Evolutionary conservation across 2,888 invertebrate genomes (phyloP).

Genomic region (Agrenia bidenticulata): DNA sequence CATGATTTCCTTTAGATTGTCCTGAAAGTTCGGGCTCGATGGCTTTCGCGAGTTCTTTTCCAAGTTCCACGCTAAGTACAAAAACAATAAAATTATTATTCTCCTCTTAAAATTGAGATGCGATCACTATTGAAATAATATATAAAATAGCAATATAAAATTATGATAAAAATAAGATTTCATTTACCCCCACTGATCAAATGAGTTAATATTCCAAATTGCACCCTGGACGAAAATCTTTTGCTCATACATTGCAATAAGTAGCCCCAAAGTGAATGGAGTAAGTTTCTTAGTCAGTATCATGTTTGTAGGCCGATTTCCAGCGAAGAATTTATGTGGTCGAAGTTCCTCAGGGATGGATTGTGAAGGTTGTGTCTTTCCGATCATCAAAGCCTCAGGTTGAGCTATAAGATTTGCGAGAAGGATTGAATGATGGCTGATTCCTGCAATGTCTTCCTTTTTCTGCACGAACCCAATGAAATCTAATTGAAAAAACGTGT

Average conservation of each 20-base stretch:
- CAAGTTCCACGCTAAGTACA: slow-evolving; percentile 80
- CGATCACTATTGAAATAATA: neutral
- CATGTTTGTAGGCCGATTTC: slow-evolving; percentile 96
- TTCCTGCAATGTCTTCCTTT: slow-evolving; percentile 46
- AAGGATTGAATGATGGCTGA: slow-evolving; percentile 63
- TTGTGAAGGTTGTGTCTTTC: slow-evolving; percentile 59
- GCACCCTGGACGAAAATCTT: slow-evolving; percentile 98
- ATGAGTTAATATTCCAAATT: slow-evolving; percentile 99
- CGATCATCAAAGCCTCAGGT: slow-evolving; percentile 95
- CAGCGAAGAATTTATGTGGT: slow-evolving; percentile 95
- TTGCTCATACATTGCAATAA: slow-evolving; percentile 97
- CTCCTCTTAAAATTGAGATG: too few relatives aligned
- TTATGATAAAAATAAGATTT: slow-evolving; percentile 2
- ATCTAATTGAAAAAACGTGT: slow-evolving; percentile 36
- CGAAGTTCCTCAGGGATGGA: slow-evolving; percentile 66
- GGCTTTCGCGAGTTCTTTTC: slow-evolving; percentile 97
- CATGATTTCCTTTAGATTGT: slow-evolving; percentile 73
- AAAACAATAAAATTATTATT: slow-evolving; percentile 11
- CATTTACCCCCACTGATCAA: slow-evolving; percentile 95
- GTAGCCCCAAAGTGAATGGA: slow-evolving; percentile 87
- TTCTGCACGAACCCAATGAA: slow-evolving; percentile 52
- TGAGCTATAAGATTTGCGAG: slow-evolving; percentile 97
- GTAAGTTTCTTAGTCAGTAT: slow-evolving; percentile 88
- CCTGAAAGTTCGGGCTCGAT: slow-evolving; percentile 87
- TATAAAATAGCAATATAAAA: neutral